These are phyloP conservation scores for Myiopsitta monachus DNA, from an alignment of 2,113 vertebrate species.

Conservation along the genomic window DNA sequence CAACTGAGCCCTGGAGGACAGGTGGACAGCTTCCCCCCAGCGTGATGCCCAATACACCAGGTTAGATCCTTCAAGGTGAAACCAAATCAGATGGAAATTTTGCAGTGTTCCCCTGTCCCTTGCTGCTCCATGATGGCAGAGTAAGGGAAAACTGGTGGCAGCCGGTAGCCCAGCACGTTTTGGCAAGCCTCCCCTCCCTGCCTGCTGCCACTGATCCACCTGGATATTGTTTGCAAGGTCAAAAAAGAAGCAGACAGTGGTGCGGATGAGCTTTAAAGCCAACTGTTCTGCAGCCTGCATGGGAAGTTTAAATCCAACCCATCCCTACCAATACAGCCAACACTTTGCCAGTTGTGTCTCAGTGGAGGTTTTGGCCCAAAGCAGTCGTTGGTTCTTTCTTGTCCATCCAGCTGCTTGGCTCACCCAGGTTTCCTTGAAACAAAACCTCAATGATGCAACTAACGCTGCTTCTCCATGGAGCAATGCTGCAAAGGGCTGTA, in stretches of 20 bases:
- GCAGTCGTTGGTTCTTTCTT: not conserved
- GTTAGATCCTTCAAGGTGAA: not conserved
- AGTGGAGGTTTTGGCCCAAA: not conserved
- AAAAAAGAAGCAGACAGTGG: not conserved
- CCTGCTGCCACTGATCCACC: not conserved
- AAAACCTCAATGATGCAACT: not conserved
- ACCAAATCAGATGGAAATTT: not conserved
- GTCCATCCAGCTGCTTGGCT: not conserved
- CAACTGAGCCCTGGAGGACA: not conserved
- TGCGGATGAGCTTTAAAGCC: not conserved
- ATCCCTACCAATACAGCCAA: accelerated
- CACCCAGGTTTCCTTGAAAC: not conserved
- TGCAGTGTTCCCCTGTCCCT: not conserved
- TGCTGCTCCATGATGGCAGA: accelerated
- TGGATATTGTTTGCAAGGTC: not conserved
- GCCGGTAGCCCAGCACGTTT: not conserved
- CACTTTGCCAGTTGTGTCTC: accelerated
- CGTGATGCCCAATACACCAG: not conserved
- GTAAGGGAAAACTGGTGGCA: not conserved
- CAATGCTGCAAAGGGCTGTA: not conserved
- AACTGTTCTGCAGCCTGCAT: not conserved
- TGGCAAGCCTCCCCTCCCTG: not conserved
- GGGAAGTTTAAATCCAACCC: not conserved
- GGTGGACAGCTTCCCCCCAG: not conserved
- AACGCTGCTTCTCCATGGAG: not conserved